Evolutionary conservation across 2,888 invertebrate genomes (phyloP).

Genomic region (Yponomeuta malinellus): DNA sequence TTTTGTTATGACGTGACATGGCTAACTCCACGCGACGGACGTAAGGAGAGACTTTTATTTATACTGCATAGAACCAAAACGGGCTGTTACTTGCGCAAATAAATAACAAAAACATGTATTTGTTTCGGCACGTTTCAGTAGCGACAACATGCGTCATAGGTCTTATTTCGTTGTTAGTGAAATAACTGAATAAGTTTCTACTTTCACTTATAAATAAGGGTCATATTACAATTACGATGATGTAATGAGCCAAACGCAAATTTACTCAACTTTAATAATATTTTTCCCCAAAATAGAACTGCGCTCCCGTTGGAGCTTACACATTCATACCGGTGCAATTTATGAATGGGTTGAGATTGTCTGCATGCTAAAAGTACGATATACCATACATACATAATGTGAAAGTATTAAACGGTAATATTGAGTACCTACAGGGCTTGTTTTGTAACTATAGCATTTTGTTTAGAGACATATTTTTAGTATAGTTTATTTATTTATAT

Average conservation of each 20-base stretch:
- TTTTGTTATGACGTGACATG: not conserved
- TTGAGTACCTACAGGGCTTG: too few species aligned
- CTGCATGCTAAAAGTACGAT: too few species aligned
- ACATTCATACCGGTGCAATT: not conserved
- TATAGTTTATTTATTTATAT: too few species aligned
- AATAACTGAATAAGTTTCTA: slow-evolving; percentile 27
- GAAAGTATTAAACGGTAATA: too few species aligned
- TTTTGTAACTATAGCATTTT: too few species aligned
- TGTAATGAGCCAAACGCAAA: slow-evolving; percentile 37
- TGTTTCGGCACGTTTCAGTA: slow-evolving; percentile 3
- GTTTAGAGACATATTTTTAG: too few species aligned
- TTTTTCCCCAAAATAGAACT: slow-evolving; percentile 20
- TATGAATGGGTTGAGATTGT: not conserved
- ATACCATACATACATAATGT: too few species aligned
- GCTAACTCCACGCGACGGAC: not conserved
- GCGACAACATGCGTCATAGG: slow-evolving; percentile 1
- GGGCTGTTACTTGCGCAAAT: not conserved
- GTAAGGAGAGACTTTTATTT: not conserved
- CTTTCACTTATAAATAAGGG: slow-evolving; percentile 46
- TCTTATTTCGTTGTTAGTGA: not conserved
- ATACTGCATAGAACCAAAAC: not conserved
- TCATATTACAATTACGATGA: slow-evolving; percentile 34
- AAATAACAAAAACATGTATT: not conserved
- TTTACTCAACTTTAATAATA: slow-evolving; percentile 38
- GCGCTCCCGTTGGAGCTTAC: not conserved